Base-by-base conservation (phyloP, 2,888 invertebrate species). In the Chesias legatella region DNA sequence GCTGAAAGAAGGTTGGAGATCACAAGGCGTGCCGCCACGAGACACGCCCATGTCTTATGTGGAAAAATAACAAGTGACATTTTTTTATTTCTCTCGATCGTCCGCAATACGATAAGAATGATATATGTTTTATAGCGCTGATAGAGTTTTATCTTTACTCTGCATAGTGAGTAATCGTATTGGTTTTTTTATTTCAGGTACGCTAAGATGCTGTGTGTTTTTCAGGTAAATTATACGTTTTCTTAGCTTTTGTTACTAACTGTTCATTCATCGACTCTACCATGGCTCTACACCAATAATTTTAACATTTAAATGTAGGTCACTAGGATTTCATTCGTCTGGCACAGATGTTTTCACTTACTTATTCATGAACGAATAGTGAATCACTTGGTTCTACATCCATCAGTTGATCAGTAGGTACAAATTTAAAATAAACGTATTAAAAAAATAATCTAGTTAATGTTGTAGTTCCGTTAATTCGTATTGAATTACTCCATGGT, bases 41-140 rank as follows among this genome's bases (percentile, higher is more conserved):
- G 83, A 78, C 86, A 88, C 86, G 86, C 86, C 86, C 88, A 80
- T 63, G 67, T 71, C 76, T 79, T 81, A 79, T 79, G 69, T 82
- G 75, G 76, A 78, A 80, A 83, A 79, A 79, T 74, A 67, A 72
- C 73, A 72, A 73, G 63, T 69, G 63, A 71, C 67, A 68, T 80
- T 75, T 76, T 73, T 68, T 69, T 68, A 67, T 74, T 74, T 72
- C 66, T 70, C 71, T 67, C 70, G 68, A 73, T 73, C 66, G 61
- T 59, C 60, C 55, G 61, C 62, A 63, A 65, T 64, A 63, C 54
- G 66, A 74, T 74, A 71, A 74, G 58, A 53, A 75, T 73, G 70
- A 62, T 67, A 68, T 63, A 60, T 63, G 66, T 71, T 73, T 74
- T 68, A 68, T 67, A 67, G 60, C 54, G 47, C 50, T 55, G 53